Percentiles rank a stretch among this genome's conserved stretches.
phyloP scores from a whole-genome alignment of 2,888 invertebrate genomes.

The Megaustenia siamemsis region DNA sequence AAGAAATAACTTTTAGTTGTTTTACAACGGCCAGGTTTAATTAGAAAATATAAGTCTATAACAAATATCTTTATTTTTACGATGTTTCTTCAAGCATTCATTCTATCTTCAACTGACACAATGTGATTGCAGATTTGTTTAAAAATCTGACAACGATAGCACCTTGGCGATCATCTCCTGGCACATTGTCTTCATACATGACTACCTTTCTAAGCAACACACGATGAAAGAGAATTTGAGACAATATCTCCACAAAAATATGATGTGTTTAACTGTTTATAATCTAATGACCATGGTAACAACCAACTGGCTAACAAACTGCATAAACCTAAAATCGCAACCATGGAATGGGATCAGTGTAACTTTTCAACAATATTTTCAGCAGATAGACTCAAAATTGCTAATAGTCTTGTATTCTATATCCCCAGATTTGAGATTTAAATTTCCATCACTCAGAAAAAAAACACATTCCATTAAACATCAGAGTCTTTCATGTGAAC shows the following conservation, averaged over 20 bases:
- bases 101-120: slow-evolving; percentile 4
- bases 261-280: not conserved
- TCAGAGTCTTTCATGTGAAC: no score
- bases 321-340: no score
- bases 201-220: not conserved
- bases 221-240: not conserved
- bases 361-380: no score
- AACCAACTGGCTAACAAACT: no score
- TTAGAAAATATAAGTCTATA: slow-evolving; percentile 28
- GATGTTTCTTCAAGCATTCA: slow-evolving; percentile 3
- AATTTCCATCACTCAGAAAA: no score
- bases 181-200: not conserved
- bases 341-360: no score
- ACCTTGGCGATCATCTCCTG: not conserved
- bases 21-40: slow-evolving; percentile 23
- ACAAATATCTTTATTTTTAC: not conserved
- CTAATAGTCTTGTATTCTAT: no score
- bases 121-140: not conserved
- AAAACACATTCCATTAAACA: no score
- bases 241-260: not conserved
- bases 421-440: no score
- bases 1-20: not conserved
- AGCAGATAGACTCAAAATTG: no score
- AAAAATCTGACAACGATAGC: not conserved
- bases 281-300: no score